Evolutionary conservation across 2,888 invertebrate genomes (phyloP).

Genomic region (Mongoloraphidia duomilia): DNA sequence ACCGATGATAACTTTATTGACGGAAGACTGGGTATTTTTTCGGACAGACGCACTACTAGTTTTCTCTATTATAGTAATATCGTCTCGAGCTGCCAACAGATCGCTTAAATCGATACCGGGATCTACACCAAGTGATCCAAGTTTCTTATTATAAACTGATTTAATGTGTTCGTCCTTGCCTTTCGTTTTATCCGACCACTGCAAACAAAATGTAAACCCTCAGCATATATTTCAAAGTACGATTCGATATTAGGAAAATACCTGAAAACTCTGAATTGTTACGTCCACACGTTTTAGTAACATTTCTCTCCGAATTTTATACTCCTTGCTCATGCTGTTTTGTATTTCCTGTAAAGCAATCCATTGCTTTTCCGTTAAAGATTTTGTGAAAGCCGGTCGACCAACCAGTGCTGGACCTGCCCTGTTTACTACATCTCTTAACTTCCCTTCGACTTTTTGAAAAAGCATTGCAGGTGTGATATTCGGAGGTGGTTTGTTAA

Average conservation of each 20-base stretch:
- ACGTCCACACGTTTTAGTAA: slow-evolving; percentile 85
- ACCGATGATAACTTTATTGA: slow-evolving; percentile 85
- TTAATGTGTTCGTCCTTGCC: slow-evolving; percentile 57
- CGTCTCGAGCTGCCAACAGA: slow-evolving; percentile 70
- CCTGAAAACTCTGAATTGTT: slow-evolving; percentile 92
- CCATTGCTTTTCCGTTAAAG: slow-evolving; percentile 74
- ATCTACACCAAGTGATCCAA: slow-evolving; percentile 36
- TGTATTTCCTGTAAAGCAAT: slow-evolving; percentile 51
- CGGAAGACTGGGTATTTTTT: slow-evolving; percentile 65
- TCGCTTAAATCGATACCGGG: slow-evolving; percentile 59
- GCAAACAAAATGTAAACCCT: slow-evolving; percentile 16
- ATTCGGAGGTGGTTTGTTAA: slow-evolving; percentile 78
- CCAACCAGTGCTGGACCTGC: slow-evolving; percentile 49
- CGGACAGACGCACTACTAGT: slow-evolving; percentile 77
- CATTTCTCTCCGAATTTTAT: slow-evolving; percentile 68
- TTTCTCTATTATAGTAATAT: slow-evolving; percentile 79
- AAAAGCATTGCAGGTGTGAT: slow-evolving; percentile 65
- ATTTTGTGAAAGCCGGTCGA: slow-evolving; percentile 58
- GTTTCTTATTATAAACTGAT: slow-evolving; percentile 37
- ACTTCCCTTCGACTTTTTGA: slow-evolving; percentile 55
- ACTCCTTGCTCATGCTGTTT: slow-evolving; percentile 65
- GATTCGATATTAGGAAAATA: slow-evolving; percentile 21
- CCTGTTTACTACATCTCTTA: slow-evolving; percentile 48
- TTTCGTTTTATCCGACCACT: slow-evolving; percentile 77
- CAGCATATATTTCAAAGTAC: slow-evolving; percentile 1